Conservation (phyloP, 2,888 invertebrate genomes). For the Acrocyrtus sp. region DNA sequence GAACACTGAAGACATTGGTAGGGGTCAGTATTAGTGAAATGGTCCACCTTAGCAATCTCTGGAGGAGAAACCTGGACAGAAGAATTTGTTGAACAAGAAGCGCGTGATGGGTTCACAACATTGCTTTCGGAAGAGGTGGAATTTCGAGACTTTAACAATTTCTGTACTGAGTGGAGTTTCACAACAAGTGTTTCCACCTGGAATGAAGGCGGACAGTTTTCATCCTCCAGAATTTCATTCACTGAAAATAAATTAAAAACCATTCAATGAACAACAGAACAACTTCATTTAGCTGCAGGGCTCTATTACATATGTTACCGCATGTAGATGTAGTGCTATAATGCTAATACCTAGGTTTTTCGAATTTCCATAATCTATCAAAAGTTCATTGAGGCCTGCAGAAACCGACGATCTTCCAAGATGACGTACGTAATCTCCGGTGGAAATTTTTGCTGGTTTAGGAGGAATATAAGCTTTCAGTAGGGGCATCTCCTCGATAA, state of each 20-base stretch:
- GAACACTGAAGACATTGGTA: constrained; percentile 18
- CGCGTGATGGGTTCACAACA: background rate
- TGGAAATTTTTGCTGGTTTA: constrained; percentile 24
- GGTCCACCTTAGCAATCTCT: constrained; percentile 2
- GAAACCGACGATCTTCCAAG: constrained; percentile 9
- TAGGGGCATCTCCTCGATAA: constrained; percentile 41
- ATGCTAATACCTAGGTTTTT: constrained; percentile 36
- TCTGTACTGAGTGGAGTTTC: too few relatives aligned
- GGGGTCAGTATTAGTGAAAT: constrained; percentile 12
- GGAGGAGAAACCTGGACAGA: too few relatives aligned
- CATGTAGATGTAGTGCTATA: too few relatives aligned
- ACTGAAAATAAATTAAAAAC: constrained; percentile 18
- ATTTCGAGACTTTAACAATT: background rate
- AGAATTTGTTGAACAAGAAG: too few relatives aligned
- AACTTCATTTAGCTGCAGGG: too few relatives aligned
- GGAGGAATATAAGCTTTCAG: constrained; percentile 17
- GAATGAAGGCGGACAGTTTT: too few relatives aligned
- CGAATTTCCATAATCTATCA: constrained; percentile 42
- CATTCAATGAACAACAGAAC: background rate
- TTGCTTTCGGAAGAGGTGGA: background rate
- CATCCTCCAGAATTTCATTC: constrained; percentile 28
- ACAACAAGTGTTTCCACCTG: too few relatives aligned
- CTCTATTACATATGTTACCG: too few relatives aligned
- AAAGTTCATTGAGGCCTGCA: constrained; percentile 24
- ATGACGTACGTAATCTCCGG: constrained; percentile 24